Conservation (phyloP, 2,797 vertebrate species). For the Hapalemur alaotrensis region DNA sequence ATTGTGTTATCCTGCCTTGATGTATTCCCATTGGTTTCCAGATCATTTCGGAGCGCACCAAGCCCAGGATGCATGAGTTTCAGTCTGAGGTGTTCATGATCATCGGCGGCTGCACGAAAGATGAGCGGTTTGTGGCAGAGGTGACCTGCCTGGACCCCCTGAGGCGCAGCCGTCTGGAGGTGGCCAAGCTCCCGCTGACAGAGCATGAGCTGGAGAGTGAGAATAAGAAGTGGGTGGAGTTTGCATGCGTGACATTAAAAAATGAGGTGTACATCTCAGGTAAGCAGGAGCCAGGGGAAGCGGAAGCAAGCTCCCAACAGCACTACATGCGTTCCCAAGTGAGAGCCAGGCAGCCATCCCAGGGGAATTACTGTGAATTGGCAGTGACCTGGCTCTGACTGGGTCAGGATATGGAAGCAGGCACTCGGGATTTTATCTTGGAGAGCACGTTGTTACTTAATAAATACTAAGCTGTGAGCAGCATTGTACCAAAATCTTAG, state of each 20-base stretch:
- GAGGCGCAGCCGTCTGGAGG: slow-evolving; percentile 95
- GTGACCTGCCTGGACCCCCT: slow-evolving; percentile 97
- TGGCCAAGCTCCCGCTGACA: slow-evolving; percentile 93
- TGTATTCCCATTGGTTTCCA: slow-evolving; percentile 70
- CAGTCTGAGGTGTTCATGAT: slow-evolving; percentile 98
- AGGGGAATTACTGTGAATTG: not conserved
- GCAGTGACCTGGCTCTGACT: not conserved
- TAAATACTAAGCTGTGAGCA: not conserved
- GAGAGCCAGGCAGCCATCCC: not conserved
- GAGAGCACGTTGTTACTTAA: not conserved
- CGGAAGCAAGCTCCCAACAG: not conserved
- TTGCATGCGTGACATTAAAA: slow-evolving; percentile 95
- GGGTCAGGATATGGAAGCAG: not conserved
- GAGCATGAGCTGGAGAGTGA: slow-evolving; percentile 92
- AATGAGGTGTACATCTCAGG: slow-evolving; percentile 98
- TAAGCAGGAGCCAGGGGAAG: slow-evolving; percentile 79
- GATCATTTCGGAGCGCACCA: slow-evolving; percentile 97
- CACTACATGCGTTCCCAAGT: not conserved
- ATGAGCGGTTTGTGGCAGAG: slow-evolving; percentile 95
- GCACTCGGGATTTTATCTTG: not conserved
- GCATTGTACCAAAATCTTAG: not conserved
- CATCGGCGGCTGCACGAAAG: slow-evolving; percentile 97
- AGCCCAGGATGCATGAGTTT: slow-evolving; percentile 93
- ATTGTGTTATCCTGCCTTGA: not conserved
- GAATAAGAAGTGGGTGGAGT: slow-evolving; percentile 98